Evolutionary conservation across 2,113 vertebrate species (phyloP), one percentile per base, ranked within the genome.

Genomic region (Saccopteryx leptura): DNA sequence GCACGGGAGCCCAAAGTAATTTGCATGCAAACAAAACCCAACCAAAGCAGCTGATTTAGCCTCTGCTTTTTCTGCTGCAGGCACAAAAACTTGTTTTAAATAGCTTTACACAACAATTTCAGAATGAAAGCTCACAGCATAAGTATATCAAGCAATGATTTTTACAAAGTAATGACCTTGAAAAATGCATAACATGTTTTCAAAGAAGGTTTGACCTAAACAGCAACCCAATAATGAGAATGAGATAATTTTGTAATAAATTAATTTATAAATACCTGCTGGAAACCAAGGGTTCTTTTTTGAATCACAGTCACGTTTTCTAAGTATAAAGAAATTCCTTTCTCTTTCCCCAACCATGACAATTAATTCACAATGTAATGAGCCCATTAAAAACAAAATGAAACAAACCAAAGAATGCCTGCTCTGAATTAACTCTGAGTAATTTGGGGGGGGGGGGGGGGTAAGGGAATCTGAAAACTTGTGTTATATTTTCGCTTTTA

Each of bases 401-500:
- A 61, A 66, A 58, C 31, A 31, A 1, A 13, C 23, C 65, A 50
- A 26, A n/a, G 28, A 48, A 84, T 95, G 80, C 93, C 92, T 83
- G 91, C 96, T 97, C 91, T 54, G 95, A 97, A 95, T 96, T 87
- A 91, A 97, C 97, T 83, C 80, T 91, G 17, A 93, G 65, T 95
- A 96, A 98, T 86, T 94, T 96, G 65, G 58, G 8, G 69, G 39
- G 96, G 91, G 69, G 97, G 56, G 65, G 58, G 8, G 33, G 39
- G 96, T 89, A 72, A 97, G 56, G 88, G 96, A 97, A 96, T 69
- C 78, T 85, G 74, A 97, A 98, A 97, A 89, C 79, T 91, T 95
- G 83, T 91, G 96, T 97, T 98, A 97, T 98, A 98, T 97, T 98
- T 98, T 98, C 98, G 97, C 96, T 90, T 89, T 94, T 88, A 85